Evolutionary conservation across 2,797 vertebrate genomes (phyloP).

Genomic region (Hafferia zeledoni): DNA sequence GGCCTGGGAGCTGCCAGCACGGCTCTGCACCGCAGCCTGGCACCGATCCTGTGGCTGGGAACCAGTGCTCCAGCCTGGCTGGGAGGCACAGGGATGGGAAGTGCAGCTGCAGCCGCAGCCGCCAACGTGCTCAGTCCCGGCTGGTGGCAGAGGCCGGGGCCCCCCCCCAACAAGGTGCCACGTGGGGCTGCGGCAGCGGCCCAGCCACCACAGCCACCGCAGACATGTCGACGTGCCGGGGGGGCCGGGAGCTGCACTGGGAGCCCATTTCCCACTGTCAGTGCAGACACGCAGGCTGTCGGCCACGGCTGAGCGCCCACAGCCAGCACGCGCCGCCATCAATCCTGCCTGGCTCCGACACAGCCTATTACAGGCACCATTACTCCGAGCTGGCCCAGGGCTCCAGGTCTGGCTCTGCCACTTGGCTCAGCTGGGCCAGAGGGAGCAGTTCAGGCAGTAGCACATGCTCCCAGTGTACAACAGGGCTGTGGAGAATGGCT

Average conservation of each 20-base stretch:
- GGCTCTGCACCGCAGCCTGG: not conserved
- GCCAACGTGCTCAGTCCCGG: accelerated
- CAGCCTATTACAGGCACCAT: not conserved
- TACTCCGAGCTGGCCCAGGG: not conserved
- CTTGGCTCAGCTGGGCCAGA: accelerated
- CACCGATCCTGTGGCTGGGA: accelerated
- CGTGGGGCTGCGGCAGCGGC: not conserved
- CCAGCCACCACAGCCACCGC: accelerated
- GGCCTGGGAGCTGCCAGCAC: accelerated
- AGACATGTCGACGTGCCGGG: accelerated
- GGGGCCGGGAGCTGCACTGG: not conserved
- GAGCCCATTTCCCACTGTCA: not conserved
- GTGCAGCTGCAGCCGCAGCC: not conserved
- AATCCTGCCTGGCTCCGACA: not conserved
- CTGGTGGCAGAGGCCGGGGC: not conserved
- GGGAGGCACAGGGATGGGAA: accelerated
- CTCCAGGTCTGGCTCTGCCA: accelerated
- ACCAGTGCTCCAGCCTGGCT: not conserved
- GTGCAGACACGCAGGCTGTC: accelerated
- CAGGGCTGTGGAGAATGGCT: not conserved
- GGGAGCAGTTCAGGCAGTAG: not conserved
- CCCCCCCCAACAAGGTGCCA: not conserved
- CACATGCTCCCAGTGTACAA: not conserved
- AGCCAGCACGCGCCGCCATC: not conserved
- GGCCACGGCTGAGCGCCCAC: not conserved